Base-by-base conservation (phyloP, 2,113 vertebrate species). In the Colinus virginianus region DNA sequence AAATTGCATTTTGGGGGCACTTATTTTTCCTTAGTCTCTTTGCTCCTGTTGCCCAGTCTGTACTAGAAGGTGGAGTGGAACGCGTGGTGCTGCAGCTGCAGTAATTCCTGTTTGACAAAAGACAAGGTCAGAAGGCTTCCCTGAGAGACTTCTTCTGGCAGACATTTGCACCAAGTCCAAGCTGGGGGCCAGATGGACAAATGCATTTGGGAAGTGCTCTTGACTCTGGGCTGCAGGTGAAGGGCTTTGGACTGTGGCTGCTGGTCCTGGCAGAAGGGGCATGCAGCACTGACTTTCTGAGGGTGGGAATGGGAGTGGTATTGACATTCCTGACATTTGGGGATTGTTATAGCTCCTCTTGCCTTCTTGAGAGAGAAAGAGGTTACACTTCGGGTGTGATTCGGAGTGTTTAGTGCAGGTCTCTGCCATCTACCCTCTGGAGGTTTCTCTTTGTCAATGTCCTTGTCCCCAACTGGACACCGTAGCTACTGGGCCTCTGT, bases 191-290 rank as follows among this genome's bases (percentile, higher is more conserved):
- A 13, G 38, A 59, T 30, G 3, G 5, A 23, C 38, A 16, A 3
- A 0, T 63, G 28, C 15, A 1, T 69, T 0, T 63, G 1, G 2
- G n/a, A 10, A 1, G 5, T 38, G 8, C 3, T 1, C 63, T 87
- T 38, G 7, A 16, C 46, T 28, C 15, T 42, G 19, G 42, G 16
- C 43, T 90, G 23, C 14, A 43, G 45, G 28, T 3, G 4, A 11
- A 58, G 26, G 45, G 18, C 38, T 76, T 20, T 59, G 28, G 42
- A 34, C 38, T 68, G 43, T 16, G 78, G 38, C 19, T 61, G 49
- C 30, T 66, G 42, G 2, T 3, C n/a, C 55, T 58, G 62, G 55
- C 38, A 67, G 51, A 71, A 2, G 53, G 28, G 14, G 38, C 42
- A 38, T 20, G 4, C 8, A 64, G 38, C 77, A 36, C 7, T 88